Evolutionary conservation across 1,140 invertebrate genomes (phyloP), one percentile per base, ranked within the genome.

Genomic region (Limonius californicus): DNA sequence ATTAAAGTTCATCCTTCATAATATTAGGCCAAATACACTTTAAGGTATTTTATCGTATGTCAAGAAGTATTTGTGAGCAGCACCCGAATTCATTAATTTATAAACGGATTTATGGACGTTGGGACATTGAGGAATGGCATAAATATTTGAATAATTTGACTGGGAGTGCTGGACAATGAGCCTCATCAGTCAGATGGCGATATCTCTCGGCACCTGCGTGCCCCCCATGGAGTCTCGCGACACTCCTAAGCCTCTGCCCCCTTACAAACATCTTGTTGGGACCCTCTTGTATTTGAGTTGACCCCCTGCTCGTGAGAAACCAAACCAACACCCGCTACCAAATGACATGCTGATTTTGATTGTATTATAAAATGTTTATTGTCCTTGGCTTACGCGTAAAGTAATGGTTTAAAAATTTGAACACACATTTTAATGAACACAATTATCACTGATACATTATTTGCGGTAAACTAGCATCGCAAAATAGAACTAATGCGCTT

Each of bases 61-160:
- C 4, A 32, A 32, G 27, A 32, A 32, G 11, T 11, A 11, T 32
- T 4, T 6, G 11, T 32, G 4, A 6, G 27, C n/a, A 45, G 6
- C 4, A 45, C 4, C 15, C 4, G 7, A 45, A 45, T 15, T 4
- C 43, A 7, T 45, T 7, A 7, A 45, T 45, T 45, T 45, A 45
- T 15, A 15, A 45, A 18, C 4, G 43, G n/a, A n/a, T 45, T 45
- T n/a, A n/a, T 45, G n/a, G 4, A 14, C n/a, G 7, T 45, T 18
- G 43, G 43, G 63, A 61, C 63, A 57, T 39, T 14, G 19, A 61
- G 50, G 54, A 57, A 65, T 45, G 47, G 15, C 16, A 62, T 56
- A 58, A 59, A 59, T 59, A 59, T 66, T 66, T 66, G 64, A 66
- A 66, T 66, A 66, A 66, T 66, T 62, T 54, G 60, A 32, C 19